Base-by-base conservation (phyloP, 2,113 vertebrate species). In the Chaetops frenatus region DNA sequence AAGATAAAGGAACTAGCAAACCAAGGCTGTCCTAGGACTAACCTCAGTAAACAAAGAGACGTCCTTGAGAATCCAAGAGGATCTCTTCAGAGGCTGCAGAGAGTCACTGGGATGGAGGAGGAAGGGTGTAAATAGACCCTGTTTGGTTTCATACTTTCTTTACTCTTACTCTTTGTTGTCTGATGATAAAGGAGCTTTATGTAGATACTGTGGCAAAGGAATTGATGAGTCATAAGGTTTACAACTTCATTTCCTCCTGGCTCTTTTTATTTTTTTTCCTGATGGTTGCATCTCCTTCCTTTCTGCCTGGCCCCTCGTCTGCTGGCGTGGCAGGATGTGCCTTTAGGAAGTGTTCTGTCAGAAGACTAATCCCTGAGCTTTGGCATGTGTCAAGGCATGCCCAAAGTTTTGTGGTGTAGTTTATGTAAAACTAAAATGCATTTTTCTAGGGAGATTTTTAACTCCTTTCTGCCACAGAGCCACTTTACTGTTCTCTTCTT, bases 381-480 rank as follows among this genome's bases (percentile, higher is more conserved):
- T 88, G 92, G 93, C 82, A 93, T 86, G 36, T 96, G 93, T 90
- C 48, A 60, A 88, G 93, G 82, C 95, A 90, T 93, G 94, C 77
- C 92, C 53, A 45, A 6, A 57, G 47, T 88, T 92, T 58, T 90
- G 79, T 90, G 72, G 47, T 67, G 51, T 61, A 62, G 51, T 64
- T 86, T 60, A 64, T 86, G 83, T 69, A 84, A 92, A 92, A 60
- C 61, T 78, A 11, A 85, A 86, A 53, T 56, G 50, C 45, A 8
- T 91, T 94, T 73, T 31, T 76, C 36, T 72, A 23, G 40, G 79
- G 76, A 86, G 67, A 17, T 44, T 93, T 95, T 95, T 73, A 90
- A 93, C 84, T 86, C 82, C 51, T 94, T 88, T 91, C 67, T 94
- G 35, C 56, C 15, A 4, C 31, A 66, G 62, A 36, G 45, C 20